phyloP scores from a whole-genome alignment of 2,113 vertebrate species.

The Antechinus stuartii region DNA sequence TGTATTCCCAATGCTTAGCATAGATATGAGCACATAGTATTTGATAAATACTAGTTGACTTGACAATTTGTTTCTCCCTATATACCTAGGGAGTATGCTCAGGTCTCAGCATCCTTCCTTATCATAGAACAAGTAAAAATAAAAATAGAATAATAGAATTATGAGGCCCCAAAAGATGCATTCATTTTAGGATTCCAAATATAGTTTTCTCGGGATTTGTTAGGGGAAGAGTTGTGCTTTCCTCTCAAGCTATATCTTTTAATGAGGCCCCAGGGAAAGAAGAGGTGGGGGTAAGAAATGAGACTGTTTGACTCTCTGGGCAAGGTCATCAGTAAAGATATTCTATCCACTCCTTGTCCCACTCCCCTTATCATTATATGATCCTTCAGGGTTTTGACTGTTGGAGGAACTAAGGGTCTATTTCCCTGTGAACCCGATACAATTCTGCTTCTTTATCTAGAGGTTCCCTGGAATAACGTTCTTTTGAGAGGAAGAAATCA shows the following conservation, averaged over 20 bases:
- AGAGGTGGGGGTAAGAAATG: background rate
- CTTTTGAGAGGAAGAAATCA: background rate
- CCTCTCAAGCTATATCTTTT: background rate
- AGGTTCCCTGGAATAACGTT: background rate
- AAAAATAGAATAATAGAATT: background rate
- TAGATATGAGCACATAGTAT: background rate
- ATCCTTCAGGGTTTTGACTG: background rate
- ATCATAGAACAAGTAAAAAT: background rate
- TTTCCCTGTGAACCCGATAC: background rate
- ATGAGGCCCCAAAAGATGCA: background rate
- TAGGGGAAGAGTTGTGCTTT: background rate
- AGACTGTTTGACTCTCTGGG: background rate
- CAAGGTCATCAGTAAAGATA: background rate
- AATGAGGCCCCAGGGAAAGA: background rate
- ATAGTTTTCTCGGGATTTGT: background rate
- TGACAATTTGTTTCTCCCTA: background rate
- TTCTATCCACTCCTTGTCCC: background rate
- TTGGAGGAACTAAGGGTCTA: background rate
- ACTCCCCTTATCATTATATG: background rate
- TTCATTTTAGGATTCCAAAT: background rate
- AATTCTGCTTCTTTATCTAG: background rate
- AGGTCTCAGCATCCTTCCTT: background rate
- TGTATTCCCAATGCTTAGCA: background rate
- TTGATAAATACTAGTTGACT: background rate
- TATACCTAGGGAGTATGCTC: background rate